A percentile compares a stretch with the other conserved stretches of the same genome.
These are phyloP conservation scores for Desmodus rotundus DNA, from an alignment of 2,113 vertebrate species.

Conservation along the genomic window DNA sequence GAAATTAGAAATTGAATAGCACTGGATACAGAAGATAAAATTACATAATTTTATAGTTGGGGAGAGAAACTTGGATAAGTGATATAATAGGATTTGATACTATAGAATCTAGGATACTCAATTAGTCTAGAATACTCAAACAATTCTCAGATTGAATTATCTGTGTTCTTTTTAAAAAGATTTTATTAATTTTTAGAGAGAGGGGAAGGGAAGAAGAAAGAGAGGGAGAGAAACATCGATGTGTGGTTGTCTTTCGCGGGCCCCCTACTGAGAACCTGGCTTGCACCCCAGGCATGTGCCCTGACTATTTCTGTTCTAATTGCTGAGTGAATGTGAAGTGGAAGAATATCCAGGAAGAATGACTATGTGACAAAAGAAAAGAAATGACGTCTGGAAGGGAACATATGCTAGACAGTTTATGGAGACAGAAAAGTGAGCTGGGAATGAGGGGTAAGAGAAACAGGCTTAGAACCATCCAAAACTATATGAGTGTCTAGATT, in stretches of 20 bases:
- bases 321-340: neutral
- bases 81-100: neutral
- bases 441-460: too few species aligned
- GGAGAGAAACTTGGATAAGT: neutral
- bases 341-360: neutral
- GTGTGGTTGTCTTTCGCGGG: too few species aligned
- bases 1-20: neutral
- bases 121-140: neutral
- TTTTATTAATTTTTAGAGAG: too few species aligned
- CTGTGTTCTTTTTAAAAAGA: neutral
- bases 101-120: too few species aligned
- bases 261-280: too few species aligned
- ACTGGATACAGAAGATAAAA: neutral
- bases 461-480: neutral
- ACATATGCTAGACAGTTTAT: neutral
- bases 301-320: neutral
- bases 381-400: neutral
- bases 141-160: neutral
- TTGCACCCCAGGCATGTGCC: too few species aligned
- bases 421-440: neutral
- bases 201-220: too few species aligned
- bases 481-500: neutral
- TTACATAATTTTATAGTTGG: neutral
- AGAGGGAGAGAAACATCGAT: too few species aligned
- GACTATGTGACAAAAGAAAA: neutral